Conservation (phyloP, 1,140 invertebrate genomes). For the Anagrus nilaparvatae region DNA sequence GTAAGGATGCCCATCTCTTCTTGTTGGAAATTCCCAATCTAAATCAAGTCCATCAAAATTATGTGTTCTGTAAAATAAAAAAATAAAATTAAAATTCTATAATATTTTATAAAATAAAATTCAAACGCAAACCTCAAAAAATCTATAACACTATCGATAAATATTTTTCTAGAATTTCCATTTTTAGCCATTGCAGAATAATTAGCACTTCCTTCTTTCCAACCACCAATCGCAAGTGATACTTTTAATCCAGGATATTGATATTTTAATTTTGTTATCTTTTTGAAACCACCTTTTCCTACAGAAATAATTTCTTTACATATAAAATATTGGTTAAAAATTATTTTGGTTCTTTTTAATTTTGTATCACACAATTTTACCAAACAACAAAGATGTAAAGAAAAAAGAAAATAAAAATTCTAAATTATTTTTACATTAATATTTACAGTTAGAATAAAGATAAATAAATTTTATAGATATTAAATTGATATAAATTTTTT, state of each 20-base stretch:
- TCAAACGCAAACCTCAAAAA: conserved; percentile 46
- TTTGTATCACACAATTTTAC: no score
- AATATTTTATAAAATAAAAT: background rate
- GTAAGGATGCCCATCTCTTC: conserved; percentile 56
- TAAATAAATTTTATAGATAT: no score
- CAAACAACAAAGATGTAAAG: background rate
- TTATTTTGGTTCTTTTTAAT: no score
- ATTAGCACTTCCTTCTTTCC: conserved; percentile 75
- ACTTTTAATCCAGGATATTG: conserved; percentile 66
- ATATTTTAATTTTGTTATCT: conserved; percentile 54
- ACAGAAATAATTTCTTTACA: conserved; percentile 13
- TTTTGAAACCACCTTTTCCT: conserved; percentile 56
- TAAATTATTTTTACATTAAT: no score
- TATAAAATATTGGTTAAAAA: no score
- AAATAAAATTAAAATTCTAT: background rate
- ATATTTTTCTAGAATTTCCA: conserved; percentile 45
- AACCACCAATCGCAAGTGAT: conserved; percentile 73
- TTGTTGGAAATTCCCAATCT: conserved; percentile 70
- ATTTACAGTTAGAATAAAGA: no score
- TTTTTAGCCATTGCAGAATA: conserved; percentile 65
- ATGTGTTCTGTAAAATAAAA: conserved; percentile 46
- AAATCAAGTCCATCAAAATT: conserved; percentile 77
- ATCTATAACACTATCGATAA: conserved; percentile 51
- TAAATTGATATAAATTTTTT: no score
- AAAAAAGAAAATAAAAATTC: background rate